A percentile compares a stretch with the other conserved stretches of the same genome.
These are phyloP conservation scores for Aplocera efformata DNA, from an alignment of 2,888 invertebrate genomes.

Conservation along the genomic window DNA sequence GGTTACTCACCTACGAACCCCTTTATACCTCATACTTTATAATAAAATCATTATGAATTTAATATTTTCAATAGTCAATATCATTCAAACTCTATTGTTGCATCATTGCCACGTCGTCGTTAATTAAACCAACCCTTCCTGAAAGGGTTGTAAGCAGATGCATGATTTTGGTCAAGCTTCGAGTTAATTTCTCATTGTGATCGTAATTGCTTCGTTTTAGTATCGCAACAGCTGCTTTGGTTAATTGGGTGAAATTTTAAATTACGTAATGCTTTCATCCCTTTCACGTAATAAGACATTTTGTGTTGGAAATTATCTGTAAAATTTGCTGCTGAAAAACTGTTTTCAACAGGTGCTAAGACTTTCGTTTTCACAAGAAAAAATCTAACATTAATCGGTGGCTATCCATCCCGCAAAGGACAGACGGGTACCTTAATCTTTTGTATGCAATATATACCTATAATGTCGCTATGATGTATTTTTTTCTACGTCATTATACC, in stretches of 20 bases:
- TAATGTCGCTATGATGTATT: too few relatives aligned
- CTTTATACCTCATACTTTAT: too few relatives aligned
- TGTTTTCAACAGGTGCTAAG: neutral
- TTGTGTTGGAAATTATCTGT: too few relatives aligned
- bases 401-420: too few relatives aligned
- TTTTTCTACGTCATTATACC: too few relatives aligned
- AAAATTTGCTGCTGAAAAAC: neutral
- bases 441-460: too few relatives aligned
- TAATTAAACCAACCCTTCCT: slow-evolving; percentile 58
- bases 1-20: too few relatives aligned
- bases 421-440: too few relatives aligned
- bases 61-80: slow-evolving; percentile 2
- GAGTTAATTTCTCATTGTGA: slow-evolving; percentile 49
- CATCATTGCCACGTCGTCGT: slow-evolving; percentile 28
- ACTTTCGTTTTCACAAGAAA: too few relatives aligned
- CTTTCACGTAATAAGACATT: neutral
- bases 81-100: slow-evolving; percentile 18
- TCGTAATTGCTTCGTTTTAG: slow-evolving; percentile 37
- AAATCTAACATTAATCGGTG: too few relatives aligned
- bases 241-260: slow-evolving; percentile 36
- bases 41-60: too few relatives aligned
- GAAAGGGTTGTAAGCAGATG: slow-evolving; percentile 70
- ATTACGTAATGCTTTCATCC: neutral
- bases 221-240: slow-evolving; percentile 46
- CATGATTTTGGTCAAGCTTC: slow-evolving; percentile 61